Base-by-base conservation (phyloP, 2,888 invertebrate species). In the Panzeria rudis region DNA sequence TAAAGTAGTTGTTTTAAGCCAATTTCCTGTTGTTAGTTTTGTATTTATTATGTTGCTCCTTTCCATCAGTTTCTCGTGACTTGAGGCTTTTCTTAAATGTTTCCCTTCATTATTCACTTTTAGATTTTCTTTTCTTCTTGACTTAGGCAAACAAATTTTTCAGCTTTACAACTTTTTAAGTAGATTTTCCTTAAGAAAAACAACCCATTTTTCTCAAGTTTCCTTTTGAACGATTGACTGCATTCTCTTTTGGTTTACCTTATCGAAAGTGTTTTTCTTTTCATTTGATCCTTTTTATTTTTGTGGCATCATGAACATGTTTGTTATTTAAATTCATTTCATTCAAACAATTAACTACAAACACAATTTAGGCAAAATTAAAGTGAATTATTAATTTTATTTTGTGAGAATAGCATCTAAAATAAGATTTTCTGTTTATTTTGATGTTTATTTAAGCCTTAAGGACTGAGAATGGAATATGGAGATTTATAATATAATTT, bases 131-230 rank as follows among this genome's bases (percentile, higher is more conserved):
- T 50, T 38, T 52, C 8, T 66, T 17, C 0, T 47, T 84, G 72
- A 81, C 68, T 78, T 81, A 38, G 50, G 81, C 32, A 81, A 84
- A 78, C 68, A 73, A 81, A 73, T 68, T 84, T 77, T 78, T 68
- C 77, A 81, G 80, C 80, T 84, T 84, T 72, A 84, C 77, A 73
- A 84, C 77, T 84, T 84, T 81, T 73, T 84, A 84, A 84, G 81
- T 56, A 84, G 77, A 84, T 79, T 84, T 81, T 77, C 68, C 23
- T 11, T 47, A 71, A 76, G 41, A 56, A 59, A 32, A 59, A 54
- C 38, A 79, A 69, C 38, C 66, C 66, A 25, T 62, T 71, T 72
- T 72, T 68, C 38, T n/a, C 25, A 32, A 35, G 35, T 54, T 69
- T 9, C 23, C 25, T 72, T 35, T 17, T 47, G 20, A 17, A 35